Conservation (phyloP, 1,140 invertebrate species). For the Brachionus rubens region DNA sequence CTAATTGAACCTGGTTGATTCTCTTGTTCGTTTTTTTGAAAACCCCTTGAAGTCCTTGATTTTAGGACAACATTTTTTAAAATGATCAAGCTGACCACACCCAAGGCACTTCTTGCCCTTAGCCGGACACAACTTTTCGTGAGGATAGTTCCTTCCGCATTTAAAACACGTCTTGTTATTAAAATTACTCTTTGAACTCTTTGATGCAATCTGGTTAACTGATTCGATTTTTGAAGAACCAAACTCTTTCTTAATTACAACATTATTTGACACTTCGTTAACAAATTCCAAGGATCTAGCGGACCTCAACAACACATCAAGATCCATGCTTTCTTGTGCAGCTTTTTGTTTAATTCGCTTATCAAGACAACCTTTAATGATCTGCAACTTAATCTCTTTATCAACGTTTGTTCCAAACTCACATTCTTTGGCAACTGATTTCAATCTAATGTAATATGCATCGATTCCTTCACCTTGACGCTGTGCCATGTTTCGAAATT, state of each 20-base stretch:
- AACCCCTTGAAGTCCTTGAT: too few relatives aligned
- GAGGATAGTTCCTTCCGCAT: neutral
- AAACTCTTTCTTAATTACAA: neutral
- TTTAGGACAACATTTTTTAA: too few relatives aligned
- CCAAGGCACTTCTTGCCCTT: too few relatives aligned
- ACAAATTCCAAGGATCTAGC: too few relatives aligned
- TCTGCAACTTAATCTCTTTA: neutral
- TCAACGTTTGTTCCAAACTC: neutral
- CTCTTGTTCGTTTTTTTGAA: neutral
- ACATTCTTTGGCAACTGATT: neutral
- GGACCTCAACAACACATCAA: too few relatives aligned
- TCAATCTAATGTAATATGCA: neutral
- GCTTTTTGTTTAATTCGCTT: neutral
- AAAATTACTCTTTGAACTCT: neutral
- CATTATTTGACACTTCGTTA: neutral
- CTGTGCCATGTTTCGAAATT: neutral
- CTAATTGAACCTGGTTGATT: too few relatives aligned
- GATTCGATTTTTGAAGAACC: too few relatives aligned
- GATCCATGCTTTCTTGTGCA: too few relatives aligned
- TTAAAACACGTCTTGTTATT: neutral
- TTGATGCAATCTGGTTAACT: too few relatives aligned
- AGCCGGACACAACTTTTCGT: too few relatives aligned
- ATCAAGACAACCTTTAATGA: neutral
- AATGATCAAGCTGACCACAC: too few relatives aligned
- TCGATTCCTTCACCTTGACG: neutral